Base-by-base conservation (phyloP, 1,140 invertebrate species). In the Bilobella aurantiaca region DNA sequence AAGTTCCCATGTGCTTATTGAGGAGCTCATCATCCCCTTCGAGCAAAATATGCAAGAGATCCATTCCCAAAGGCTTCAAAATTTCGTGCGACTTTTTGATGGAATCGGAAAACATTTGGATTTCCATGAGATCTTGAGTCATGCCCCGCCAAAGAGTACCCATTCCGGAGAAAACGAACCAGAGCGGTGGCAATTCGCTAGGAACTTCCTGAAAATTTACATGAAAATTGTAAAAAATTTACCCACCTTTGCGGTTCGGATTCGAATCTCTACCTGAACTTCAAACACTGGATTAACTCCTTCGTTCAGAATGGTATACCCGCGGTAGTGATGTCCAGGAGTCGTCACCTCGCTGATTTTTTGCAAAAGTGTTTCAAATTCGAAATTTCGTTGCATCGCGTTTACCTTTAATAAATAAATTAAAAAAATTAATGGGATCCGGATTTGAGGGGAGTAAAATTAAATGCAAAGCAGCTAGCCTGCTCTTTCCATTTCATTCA, bases 111-210 rank as follows among this genome's bases (percentile, higher is more conserved):
- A 85, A 85, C 2, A 78, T 67, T 27, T 79, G 75, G 8, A 86
- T 72, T 16, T 76, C 66, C 78, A 85, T 79, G 68, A 87, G 76
- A 27, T 79, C 73, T 49, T 76, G 70, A 1, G 86, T 90, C 90
- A 95, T 93, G 56, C 87, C 85, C 29, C 82, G 75, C 91, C 91
- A 95, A 74, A 95, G 90, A 0, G 87, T 87, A 3, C 91, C 91
- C 88, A 96, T 91, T 58, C 91, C 91, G 67, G 91, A 87, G 78
- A 92, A 96, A 12, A 95, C 84, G 77, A 88, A 92, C 82, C 90
- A 93, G 0, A 96, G 23, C 8, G 58, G 69, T 46, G 75, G 69
- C 23, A 76, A 57, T 74, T 79, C 78, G 60, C 68, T 62, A 29
- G 64, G 64, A 68, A 73, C 67, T 1, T 74, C 75, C n/a, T 67